Evolutionary conservation across 2,113 vertebrate species (phyloP), one percentile per base, ranked within the genome.

Genomic region (Pontoporia blainvillei): DNA sequence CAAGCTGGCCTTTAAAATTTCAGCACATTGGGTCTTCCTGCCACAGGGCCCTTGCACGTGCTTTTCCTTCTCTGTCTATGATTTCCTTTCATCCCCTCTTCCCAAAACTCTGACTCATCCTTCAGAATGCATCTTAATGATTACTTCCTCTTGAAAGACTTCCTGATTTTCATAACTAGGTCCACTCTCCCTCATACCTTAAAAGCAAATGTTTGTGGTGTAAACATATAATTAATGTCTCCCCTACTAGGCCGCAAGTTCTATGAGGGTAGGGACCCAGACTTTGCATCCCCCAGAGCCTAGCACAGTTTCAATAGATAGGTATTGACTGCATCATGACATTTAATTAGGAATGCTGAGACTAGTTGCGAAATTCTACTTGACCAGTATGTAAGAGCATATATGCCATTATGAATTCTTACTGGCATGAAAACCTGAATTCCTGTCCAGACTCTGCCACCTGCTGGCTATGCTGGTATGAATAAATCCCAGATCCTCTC

Each of bases 381-480:
- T 81, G 69, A 81, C 76, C 59, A 57, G 15, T 79, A 54, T 52
- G 20, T 78, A 86, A 29, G 21, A 78, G 54, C 72, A 49, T n/a
- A n/a, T n/a, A n/a, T 59, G 49, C 41, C 84, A 21, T 92, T 62
- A 15, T 31, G 71, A 90, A 76, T 95, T 88, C 41, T 93, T 95
- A 61, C 75, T 27, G 11, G 44, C 15, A 54, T 49, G 39, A 81
- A 93, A 91, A 71, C 64, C 79, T n/a, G 62, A 93, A 92, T 97
- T 94, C 71, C 71, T 84, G 73, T 91, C 84, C 87, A 95, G 83
- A 96, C 62, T 86, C 90, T 97, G 95, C 94, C 95, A 96, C 94
- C 96, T 97, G 73, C 96, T 97, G 83, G 83, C 87, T 96, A 12
- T 95, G 79, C 87, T 95, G 44, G 83, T 96, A 82, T 71, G 91